A percentile compares a stretch with the other conserved stretches of the same genome.
Evolutionary conservation across 1,140 invertebrate species (phyloP).

Genomic region (Trichonephila inaurata): DNA sequence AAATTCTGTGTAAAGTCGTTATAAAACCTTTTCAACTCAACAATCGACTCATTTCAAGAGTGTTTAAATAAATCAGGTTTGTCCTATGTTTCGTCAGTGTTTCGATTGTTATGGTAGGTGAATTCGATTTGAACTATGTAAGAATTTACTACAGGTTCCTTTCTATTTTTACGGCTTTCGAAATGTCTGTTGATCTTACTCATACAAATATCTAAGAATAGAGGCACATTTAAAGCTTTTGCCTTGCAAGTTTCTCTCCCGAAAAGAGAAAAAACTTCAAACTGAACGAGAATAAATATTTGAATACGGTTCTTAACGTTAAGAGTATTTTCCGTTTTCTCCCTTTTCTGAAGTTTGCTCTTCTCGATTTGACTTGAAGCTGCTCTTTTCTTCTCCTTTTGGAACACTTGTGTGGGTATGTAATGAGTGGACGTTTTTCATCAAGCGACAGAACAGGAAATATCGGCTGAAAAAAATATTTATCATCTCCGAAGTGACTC

Average conservation of each 20-base stretch:
- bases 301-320: constrained; percentile 50
- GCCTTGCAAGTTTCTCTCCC: not conserved
- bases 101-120: no score
- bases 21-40: no score
- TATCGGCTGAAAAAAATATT: not conserved
- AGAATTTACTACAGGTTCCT: no score
- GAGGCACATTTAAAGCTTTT: constrained; percentile 13
- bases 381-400: constrained; percentile 1
- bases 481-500: not conserved
- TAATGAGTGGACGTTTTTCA: constrained; percentile 57
- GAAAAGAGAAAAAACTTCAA: not conserved
- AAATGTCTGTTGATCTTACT: constrained; percentile 53
- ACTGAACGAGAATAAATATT: constrained; percentile 50
- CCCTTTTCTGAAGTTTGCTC: constrained; percentile 47
- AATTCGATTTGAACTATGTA: no score
- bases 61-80: no score
- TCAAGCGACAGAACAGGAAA: constrained; percentile 10
- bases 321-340: not conserved
- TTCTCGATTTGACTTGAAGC: constrained; percentile 41
- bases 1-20: no score
- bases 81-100: no score
- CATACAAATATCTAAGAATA: constrained; percentile 35
- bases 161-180: not conserved
- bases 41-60: no score
- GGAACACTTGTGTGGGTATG: not conserved